A percentile compares a stretch with the other conserved stretches of the same genome.
phyloP scores from a whole-genome alignment of 2,113 vertebrate species.

The Siniperca chuatsi region DNA sequence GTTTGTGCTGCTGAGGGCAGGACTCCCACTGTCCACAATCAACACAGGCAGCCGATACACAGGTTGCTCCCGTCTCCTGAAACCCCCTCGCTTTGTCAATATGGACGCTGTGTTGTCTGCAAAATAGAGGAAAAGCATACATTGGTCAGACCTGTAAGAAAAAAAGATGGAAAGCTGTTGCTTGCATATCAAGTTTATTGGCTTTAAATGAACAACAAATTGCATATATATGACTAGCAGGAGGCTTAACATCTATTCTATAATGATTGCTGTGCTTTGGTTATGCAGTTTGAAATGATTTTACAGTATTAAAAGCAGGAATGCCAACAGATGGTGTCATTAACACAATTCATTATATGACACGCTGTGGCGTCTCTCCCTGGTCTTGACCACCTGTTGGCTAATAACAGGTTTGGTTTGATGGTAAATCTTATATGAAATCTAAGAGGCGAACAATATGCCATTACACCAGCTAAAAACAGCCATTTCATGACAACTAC shows the following conservation, averaged over 20 bases:
- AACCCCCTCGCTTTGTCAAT: constrained; percentile 90
- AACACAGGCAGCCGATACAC: constrained; percentile 92
- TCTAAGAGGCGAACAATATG: constrained; percentile 44
- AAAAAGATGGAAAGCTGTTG: not conserved
- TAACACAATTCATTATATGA: constrained; percentile 70
- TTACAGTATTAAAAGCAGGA: constrained; percentile 54
- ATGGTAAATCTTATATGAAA: constrained; percentile 48
- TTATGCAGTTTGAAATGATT: constrained; percentile 41
- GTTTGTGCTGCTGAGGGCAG: constrained; percentile 95
- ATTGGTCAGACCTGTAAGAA: not conserved
- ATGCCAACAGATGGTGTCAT: constrained; percentile 74
- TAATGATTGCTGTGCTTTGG: constrained; percentile 13
- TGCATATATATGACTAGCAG: constrained; percentile 22
- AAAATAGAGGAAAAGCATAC: not conserved
- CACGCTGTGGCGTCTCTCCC: constrained; percentile 53
- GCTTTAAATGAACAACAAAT: constrained; percentile 30
- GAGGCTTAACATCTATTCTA: constrained; percentile 5
- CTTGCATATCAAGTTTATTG: not conserved
- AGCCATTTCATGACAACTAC: constrained; percentile 38
- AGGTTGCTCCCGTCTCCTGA: constrained; percentile 91
- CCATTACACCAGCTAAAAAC: constrained; percentile 28
- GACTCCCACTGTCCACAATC: constrained; percentile 94
- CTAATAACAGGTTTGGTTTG: constrained; percentile 62
- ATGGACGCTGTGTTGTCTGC: constrained; percentile 96
- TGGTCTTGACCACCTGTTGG: constrained; percentile 75